A percentile compares a stretch with the other conserved stretches of the same genome.
Conservation (phyloP, 1,140 invertebrate genomes). For the Aplysia californica region DNA sequence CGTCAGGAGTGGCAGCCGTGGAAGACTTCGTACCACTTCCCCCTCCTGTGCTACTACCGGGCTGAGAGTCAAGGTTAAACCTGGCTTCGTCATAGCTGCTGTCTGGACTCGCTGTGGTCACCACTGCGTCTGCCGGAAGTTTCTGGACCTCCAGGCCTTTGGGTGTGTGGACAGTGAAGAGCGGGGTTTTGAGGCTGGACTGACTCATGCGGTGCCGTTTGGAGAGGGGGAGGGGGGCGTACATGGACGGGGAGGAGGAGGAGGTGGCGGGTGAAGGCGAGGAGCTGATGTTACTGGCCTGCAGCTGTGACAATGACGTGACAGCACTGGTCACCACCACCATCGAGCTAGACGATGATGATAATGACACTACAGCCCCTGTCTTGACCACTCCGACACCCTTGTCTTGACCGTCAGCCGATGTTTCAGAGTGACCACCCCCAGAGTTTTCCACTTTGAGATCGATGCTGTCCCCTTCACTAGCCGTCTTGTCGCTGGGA, state of each 20-base stretch:
- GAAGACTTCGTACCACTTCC: background rate
- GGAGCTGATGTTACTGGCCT: too few species aligned
- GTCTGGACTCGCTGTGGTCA: conserved; percentile 50
- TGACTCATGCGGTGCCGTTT: background rate
- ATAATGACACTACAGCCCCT: too few species aligned
- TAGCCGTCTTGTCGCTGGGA: background rate
- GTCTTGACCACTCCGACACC: background rate
- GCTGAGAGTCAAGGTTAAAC: background rate
- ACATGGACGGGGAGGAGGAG: background rate
- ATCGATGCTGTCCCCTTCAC: background rate
- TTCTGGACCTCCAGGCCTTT: conserved; percentile 29
- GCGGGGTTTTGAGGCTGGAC: background rate
- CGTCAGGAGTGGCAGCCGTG: background rate
- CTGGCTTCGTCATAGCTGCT: conserved; percentile 47
- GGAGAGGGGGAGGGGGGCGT: background rate
- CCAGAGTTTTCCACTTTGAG: background rate
- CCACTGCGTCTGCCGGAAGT: conserved; percentile 45
- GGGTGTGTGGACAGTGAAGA: conserved; percentile 29
- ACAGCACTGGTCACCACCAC: background rate
- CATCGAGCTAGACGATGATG: background rate
- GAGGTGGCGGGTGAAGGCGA: background rate
- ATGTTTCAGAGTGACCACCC: too few species aligned
- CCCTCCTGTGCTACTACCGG: background rate
- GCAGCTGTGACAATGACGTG: too few species aligned
- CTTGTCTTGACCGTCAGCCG: background rate